These are phyloP conservation scores for Cataglyphis cursor DNA, from an alignment of 2,888 invertebrate species.

Conservation along the genomic window DNA sequence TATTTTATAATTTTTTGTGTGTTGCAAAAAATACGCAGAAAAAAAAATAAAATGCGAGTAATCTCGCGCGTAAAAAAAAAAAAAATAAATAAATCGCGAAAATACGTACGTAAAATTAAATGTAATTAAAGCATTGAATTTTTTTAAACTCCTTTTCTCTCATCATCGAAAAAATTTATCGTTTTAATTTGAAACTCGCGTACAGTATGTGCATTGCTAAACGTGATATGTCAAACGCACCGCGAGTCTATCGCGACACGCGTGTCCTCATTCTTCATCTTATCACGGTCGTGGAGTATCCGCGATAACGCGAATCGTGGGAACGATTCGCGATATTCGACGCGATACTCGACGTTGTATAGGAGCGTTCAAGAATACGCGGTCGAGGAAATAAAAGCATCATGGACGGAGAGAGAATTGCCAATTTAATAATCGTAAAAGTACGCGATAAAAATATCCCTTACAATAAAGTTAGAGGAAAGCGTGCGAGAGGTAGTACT, in stretches of 20 bases:
- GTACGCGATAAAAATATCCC: constrained; percentile 57
- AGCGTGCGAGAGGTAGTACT: constrained; percentile 45
- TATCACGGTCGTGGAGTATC: constrained; percentile 11
- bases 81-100: background rate
- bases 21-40: background rate
- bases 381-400: constrained; percentile 76
- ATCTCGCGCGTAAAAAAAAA: background rate
- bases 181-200: background rate
- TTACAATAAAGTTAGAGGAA: constrained; percentile 63
- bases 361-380: constrained; percentile 73
- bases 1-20: background rate
- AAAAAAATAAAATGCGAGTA: background rate
- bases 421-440: constrained; percentile 81
- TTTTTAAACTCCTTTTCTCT: background rate
- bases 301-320: constrained; percentile 35
- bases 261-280: constrained; percentile 5
- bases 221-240: background rate
- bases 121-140: background rate
- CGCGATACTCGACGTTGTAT: constrained; percentile 19
- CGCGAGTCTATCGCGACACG: background rate
- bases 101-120: no score
- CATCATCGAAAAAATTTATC: background rate
- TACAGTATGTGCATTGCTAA: background rate
- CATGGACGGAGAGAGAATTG: constrained; percentile 68
- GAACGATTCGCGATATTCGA: constrained; percentile 22